phyloP scores from a whole-genome alignment of 2,113 vertebrate species.

The Leuciscus idus region DNA sequence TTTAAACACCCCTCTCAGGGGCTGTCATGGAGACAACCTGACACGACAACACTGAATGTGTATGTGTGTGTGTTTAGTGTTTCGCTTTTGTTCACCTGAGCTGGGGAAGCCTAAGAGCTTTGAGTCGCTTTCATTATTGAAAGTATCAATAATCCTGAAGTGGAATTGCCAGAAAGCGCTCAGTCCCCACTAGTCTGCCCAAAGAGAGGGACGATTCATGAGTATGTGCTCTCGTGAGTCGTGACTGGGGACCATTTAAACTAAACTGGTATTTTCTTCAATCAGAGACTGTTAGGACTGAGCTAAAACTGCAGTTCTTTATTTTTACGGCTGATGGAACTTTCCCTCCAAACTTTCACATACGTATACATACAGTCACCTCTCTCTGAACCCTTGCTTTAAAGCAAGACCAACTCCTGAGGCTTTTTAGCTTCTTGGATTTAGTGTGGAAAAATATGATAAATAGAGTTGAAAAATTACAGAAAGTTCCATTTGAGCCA shows the following conservation, averaged over 20 bases:
- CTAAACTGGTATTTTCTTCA: constrained; percentile 25
- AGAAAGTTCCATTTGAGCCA: not conserved
- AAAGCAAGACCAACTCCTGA: not conserved
- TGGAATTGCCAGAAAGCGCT: constrained; percentile 9
- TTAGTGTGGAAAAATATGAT: constrained; percentile 6
- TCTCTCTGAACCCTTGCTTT: constrained; percentile 17
- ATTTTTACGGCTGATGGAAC: not conserved
- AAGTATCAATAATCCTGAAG: constrained; percentile 35
- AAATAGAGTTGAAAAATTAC: not conserved
- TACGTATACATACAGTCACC: not conserved
- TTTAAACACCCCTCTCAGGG: constrained; percentile 42
- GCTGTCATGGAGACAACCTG: constrained; percentile 44
- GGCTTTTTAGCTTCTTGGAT: not conserved
- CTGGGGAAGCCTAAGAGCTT: constrained; percentile 35
- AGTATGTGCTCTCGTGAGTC: constrained; percentile 4
- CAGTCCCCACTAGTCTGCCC: not conserved
- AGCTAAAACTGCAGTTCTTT: not conserved
- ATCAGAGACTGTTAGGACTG: constrained; percentile 5
- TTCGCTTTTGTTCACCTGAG: constrained; percentile 25
- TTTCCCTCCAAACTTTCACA: not conserved
- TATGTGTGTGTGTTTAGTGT: constrained; percentile 47
- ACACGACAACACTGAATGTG: constrained; percentile 33
- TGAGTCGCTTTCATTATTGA: constrained; percentile 34
- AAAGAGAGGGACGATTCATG: constrained; percentile 11
- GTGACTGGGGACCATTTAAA: not conserved